Evolutionary conservation across 2,888 invertebrate species (phyloP).

Genomic region (Cremastinae sp.): DNA sequence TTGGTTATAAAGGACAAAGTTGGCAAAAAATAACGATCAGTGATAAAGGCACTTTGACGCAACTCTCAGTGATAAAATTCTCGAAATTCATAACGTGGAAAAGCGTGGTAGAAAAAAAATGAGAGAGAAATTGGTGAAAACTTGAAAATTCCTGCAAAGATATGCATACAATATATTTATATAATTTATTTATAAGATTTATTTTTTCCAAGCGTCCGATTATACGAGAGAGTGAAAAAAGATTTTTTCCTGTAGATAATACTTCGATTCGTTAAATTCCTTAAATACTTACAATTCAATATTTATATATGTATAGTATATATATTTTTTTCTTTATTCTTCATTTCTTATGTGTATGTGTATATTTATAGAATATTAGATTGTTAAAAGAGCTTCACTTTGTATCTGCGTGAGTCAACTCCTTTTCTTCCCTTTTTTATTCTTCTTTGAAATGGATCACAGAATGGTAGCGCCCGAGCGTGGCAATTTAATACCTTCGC

Average conservation of each 20-base stretch:
- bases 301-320: constrained; percentile 29
- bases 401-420: constrained; percentile 59
- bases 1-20: constrained; percentile 6
- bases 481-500: constrained; percentile 69
- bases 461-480: constrained; percentile 77
- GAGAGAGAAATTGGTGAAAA: constrained; percentile 2
- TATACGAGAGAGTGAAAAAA: constrained; percentile 28
- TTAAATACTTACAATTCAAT: constrained; percentile 24
- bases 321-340: constrained; percentile 37
- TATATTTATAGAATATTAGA: constrained; percentile 61
- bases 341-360: constrained; percentile 35
- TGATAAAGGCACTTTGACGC: constrained; percentile 72
- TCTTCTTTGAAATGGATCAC: constrained; percentile 72
- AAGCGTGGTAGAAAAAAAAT: constrained; percentile 18
- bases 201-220: constrained; percentile 27
- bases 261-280: constrained; percentile 36
- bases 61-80: constrained; percentile 64
- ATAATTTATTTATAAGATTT: background rate
- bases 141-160: constrained; percentile 34
- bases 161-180: background rate
- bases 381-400: constrained; percentile 62
- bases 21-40: constrained; percentile 47
- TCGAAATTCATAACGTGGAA: constrained; percentile 28
- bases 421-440: constrained; percentile 38
- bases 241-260: constrained; percentile 29